phyloP scores from a whole-genome alignment of 2,888 invertebrate species.

The Monochamus alternatus region DNA sequence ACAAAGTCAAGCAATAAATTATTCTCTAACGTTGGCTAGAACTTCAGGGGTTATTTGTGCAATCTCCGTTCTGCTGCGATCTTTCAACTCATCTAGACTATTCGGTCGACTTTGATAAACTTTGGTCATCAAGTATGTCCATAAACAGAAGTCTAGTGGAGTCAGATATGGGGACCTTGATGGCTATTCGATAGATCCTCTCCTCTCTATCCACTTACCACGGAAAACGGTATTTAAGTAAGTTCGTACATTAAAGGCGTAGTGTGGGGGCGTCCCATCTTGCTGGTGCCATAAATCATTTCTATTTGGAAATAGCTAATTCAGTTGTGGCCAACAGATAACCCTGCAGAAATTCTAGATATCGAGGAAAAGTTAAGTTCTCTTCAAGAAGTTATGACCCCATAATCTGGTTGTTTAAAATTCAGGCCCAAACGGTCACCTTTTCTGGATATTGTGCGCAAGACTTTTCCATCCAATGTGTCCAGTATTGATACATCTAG shows the following conservation, averaged over 20 bases:
- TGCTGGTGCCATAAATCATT: constrained; percentile 45
- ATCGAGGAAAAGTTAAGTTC: constrained; percentile 34
- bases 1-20: too few relatives aligned
- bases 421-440: constrained; percentile 21
- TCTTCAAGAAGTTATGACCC: constrained; percentile 36
- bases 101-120: constrained; percentile 38
- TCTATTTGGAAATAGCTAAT: constrained; percentile 34
- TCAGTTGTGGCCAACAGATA: constrained; percentile 36
- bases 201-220: constrained; percentile 44
- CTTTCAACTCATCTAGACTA: background rate
- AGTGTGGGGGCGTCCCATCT: constrained; percentile 45
- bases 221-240: constrained; percentile 39
- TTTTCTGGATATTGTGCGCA: too few relatives aligned
- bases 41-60: too few relatives aligned
- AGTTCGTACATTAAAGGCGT: constrained; percentile 32
- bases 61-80: too few relatives aligned
- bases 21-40: too few relatives aligned
- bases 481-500: too few relatives aligned
- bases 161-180: constrained; percentile 44
- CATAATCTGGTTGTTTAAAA: constrained; percentile 35
- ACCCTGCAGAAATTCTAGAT: constrained; percentile 28
- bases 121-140: constrained; percentile 43
- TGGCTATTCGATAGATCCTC: constrained; percentile 45
- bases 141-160: constrained; percentile 43
- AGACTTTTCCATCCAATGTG: too few relatives aligned